Conservation (phyloP, 2,888 invertebrate genomes). For the Drosophila maculinotata region DNA sequence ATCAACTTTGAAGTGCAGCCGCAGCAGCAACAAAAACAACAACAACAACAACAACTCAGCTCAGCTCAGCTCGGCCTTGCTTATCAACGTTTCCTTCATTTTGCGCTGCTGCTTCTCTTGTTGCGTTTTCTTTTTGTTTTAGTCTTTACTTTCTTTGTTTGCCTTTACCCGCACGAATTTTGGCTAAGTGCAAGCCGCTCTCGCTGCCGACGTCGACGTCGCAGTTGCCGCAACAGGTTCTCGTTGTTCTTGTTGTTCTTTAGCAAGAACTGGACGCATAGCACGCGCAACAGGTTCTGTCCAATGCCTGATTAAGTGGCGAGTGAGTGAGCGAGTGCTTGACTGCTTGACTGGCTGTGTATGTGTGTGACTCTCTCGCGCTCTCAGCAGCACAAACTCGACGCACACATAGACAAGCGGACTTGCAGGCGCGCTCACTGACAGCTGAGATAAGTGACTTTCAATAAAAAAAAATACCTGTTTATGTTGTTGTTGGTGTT, state of each 20-base stretch:
- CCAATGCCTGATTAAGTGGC: constrained; percentile 64
- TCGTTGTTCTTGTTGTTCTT: constrained; percentile 44
- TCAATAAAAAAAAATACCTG: constrained; percentile 74
- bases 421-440: constrained; percentile 52
- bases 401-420: constrained; percentile 24
- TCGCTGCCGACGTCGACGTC: constrained; percentile 19
- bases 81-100: constrained; percentile 68
- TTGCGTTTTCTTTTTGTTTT: constrained; percentile 66
- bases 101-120: constrained; percentile 39
- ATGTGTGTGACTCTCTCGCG: constrained; percentile 26
- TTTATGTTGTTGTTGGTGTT: constrained; percentile 51
- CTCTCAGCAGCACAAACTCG: constrained; percentile 26
- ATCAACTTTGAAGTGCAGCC: constrained; percentile 80
- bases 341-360: constrained; percentile 19
- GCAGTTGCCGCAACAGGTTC: constrained; percentile 72
- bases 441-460: constrained; percentile 71
- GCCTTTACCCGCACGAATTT: constrained; percentile 66
- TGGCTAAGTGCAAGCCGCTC: constrained; percentile 63
- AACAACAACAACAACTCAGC: constrained; percentile 10
- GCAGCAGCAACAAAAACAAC: constrained; percentile 26
- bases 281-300: constrained; percentile 77
- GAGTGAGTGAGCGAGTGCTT: constrained; percentile 34
- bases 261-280: constrained; percentile 68
- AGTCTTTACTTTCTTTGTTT: constrained; percentile 69
- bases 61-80: constrained; percentile 65